These are phyloP conservation scores for Dugesia japonica DNA, from an alignment of 2,888 invertebrate genomes.

Conservation along the genomic window DNA sequence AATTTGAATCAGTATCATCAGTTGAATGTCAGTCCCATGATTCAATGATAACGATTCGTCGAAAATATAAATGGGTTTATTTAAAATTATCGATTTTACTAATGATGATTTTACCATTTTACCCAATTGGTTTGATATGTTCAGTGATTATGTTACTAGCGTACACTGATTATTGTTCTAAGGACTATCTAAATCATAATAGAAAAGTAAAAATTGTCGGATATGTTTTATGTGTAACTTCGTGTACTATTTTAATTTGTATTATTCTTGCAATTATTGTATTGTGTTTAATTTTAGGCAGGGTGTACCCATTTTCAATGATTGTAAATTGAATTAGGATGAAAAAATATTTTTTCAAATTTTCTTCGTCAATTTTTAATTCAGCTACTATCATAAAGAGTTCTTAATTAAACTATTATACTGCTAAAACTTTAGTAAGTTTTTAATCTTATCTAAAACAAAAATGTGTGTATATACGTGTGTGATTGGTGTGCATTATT, in stretches of 20 bases:
- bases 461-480: no score
- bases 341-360: no score
- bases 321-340: neutral
- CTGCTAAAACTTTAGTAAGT: no score
- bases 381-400: no score
- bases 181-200: neutral
- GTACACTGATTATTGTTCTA: neutral
- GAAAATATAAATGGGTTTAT: neutral
- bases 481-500: no score
- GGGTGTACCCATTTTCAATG: neutral
- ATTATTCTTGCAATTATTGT: neutral
- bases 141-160: neutral
- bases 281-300: neutral
- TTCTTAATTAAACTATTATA: no score
- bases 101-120: neutral
- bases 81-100: neutral
- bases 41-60: neutral
- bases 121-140: neutral
- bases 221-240: neutral
- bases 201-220: neutral
- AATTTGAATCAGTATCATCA: neutral
- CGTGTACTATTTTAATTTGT: neutral
- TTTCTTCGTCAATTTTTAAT: no score
- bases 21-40: neutral
- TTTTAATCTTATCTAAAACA: no score